These are phyloP conservation scores for Drosophila tsacasi DNA, from an alignment of 1,140 invertebrate species.

Conservation along the genomic window DNA sequence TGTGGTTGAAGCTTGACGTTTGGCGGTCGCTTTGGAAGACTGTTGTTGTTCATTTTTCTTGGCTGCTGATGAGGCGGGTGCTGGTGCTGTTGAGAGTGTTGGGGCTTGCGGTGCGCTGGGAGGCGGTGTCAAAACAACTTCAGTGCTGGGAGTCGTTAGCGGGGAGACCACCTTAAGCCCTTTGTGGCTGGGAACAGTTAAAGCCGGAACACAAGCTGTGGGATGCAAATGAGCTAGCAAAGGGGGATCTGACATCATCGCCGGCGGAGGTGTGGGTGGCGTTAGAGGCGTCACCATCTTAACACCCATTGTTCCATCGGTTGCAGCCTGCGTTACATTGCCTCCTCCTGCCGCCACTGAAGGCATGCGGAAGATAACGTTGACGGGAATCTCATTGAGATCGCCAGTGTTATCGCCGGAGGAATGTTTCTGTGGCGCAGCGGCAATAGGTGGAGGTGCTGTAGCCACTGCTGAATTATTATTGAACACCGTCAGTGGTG, in stretches of 20 bases:
- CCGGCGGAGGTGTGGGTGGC: conserved; percentile 57
- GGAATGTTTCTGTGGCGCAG: conserved; percentile 75
- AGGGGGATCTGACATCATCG: conserved; percentile 25
- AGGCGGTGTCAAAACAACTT: neutral
- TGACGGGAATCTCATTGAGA: conserved; percentile 83
- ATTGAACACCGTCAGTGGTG: conserved; percentile 68
- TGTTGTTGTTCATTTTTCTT: conserved; percentile 68
- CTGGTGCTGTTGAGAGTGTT: conserved; percentile 2
- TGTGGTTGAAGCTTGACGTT: conserved; percentile 25
- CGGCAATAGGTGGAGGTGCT: conserved; percentile 8
- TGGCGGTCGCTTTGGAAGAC: conserved; percentile 73
- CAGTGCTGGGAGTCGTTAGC: conserved; percentile 2
- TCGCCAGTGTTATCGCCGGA: conserved; percentile 60
- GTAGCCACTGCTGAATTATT: conserved; percentile 27
- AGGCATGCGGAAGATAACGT: conserved; percentile 80
- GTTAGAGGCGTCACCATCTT: conserved; percentile 58
- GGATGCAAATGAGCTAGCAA: conserved; percentile 27
- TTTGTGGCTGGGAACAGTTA: conserved; percentile 25
- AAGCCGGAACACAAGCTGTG: conserved; percentile 19
- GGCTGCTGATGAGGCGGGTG: conserved; percentile 29
- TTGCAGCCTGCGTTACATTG: neutral
- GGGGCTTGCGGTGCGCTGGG: conserved; percentile 8
- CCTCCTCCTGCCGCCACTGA: conserved; percentile 10
- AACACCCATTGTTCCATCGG: conserved; percentile 21
- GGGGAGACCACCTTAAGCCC: neutral